These are phyloP conservation scores for Enteromius unitaeniatus DNA, from an alignment of 2,797 vertebrate species.

Conservation along the genomic window DNA sequence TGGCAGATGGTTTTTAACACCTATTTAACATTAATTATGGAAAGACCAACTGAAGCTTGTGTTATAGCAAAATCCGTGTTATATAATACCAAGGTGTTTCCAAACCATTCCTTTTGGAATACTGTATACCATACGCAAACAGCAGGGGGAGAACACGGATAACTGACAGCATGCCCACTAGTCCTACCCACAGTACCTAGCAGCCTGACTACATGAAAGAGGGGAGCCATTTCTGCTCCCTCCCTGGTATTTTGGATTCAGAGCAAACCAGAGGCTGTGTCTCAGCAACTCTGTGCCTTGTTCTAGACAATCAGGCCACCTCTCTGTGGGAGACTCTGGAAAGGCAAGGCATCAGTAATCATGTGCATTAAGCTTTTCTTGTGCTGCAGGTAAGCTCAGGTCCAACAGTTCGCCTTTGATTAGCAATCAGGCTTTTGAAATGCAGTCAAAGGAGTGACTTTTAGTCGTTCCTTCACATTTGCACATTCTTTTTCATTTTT, in stretches of 20 bases:
- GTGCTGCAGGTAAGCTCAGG: constrained; percentile 59
- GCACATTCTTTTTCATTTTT: background rate
- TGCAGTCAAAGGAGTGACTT: constrained; percentile 27
- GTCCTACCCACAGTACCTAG: background rate
- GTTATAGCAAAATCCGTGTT: background rate
- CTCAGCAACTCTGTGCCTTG: constrained; percentile 47
- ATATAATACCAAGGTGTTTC: constrained; percentile 11
- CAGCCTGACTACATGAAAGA: constrained; percentile 22
- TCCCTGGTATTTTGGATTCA: constrained; percentile 49
- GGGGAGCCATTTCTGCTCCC: constrained; percentile 52
- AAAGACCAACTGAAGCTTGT: background rate
- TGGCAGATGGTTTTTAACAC: background rate
- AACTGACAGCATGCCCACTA: constrained; percentile 13
- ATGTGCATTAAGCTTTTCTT: constrained; percentile 63
- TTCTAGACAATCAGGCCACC: constrained; percentile 61
- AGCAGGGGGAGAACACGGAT: constrained; percentile 61
- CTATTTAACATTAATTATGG: constrained; percentile 5
- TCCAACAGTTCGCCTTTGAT: constrained; percentile 60
- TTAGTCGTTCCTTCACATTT: background rate
- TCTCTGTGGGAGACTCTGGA: constrained; percentile 54
- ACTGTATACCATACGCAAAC: constrained; percentile 32
- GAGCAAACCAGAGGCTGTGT: constrained; percentile 50
- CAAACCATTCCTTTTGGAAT: background rate
- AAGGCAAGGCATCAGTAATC: constrained; percentile 61
- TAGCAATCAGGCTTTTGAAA: constrained; percentile 62